Evolutionary conservation across 2,888 invertebrate species (phyloP), one percentile per base, ranked within the genome.

Genomic region (Diaperis boleti): DNA sequence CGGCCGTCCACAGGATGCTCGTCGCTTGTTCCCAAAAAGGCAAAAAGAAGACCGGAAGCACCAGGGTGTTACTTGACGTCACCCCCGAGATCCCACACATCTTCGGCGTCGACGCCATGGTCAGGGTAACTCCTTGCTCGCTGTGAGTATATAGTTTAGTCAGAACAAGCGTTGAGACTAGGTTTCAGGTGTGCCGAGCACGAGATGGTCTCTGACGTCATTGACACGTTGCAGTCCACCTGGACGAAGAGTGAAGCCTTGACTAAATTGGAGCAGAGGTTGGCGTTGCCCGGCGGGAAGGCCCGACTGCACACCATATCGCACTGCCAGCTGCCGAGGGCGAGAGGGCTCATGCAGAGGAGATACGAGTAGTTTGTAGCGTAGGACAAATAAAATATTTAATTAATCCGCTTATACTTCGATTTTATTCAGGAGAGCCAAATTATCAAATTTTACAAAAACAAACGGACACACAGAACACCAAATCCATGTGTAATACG

Each of bases 1-100:
- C 89, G 76, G 87, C 89, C 59, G 88, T 90, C 10, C 85, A 85
- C 20, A 89, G 91, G 70, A 18, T 7, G 15, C 10, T 54, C 1
- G 10, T 54, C 2, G 10, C 3, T 20, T 39, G 11, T 11, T 29
- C 29, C 5, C 39, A 41, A 6, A 52, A 35, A 26, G 39, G 39
- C 8, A 42, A 42, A 22, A 29, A 26, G 26, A 26, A 26, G 6
- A 5, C 26, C n/a, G 26, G 26, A n/a, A 20, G 4, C 6, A n/a
- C 26, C 8, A 26, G 1, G 6, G n/a, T 8, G 26, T 8, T 26
- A 3, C 6, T 26, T n/a, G n/a, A 5, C 6, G n/a, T 8, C 6
- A 5, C 6, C 6, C 26, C 26, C 1, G 26, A 26, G 6, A 26
- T 26, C n/a, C 26, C 26, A 8, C 26, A 26, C 52, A 85, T 83